Percentiles rank a stretch among this genome's conserved stretches.
Conservation (phyloP, 53 echinoderm and acorn worm species). For the Echinarachnius parma region DNA sequence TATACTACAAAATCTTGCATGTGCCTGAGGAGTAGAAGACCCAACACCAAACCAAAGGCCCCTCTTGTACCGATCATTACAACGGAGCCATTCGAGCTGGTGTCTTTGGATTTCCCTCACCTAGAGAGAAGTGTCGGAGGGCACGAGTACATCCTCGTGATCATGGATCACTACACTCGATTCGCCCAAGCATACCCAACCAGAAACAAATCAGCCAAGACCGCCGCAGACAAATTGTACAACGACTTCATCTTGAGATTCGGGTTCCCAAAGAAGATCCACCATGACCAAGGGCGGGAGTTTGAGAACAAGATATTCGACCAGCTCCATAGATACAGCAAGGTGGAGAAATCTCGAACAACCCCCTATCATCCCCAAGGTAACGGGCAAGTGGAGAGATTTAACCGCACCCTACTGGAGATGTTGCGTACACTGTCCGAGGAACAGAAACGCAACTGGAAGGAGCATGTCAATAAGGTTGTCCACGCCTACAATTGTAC, state of each 20-base stretch:
- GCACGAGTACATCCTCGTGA: constrained; percentile 65
- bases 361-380: constrained; percentile 74
- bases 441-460: constrained; percentile 34
- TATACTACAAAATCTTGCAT: constrained; percentile 42
- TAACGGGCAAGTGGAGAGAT: constrained; percentile 57
- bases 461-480: constrained; percentile 42
- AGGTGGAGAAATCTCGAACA: constrained; percentile 45
- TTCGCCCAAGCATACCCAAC: constrained; percentile 61
- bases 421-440: constrained; percentile 51
- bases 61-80: constrained; percentile 52
- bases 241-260: constrained; percentile 50
- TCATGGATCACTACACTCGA: constrained; percentile 63
- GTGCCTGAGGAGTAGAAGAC: constrained; percentile 46
- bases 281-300: constrained; percentile 69
- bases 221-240: constrained; percentile 52
- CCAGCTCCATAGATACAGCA: constrained; percentile 22
- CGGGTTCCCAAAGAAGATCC: constrained; percentile 54
- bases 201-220: constrained; percentile 50
- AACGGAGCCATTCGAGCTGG: constrained; percentile 57
- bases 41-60: constrained; percentile 18
- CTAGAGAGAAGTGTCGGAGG: constrained; percentile 58
- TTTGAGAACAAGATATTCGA: constrained; percentile 67
- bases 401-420: constrained; percentile 62
- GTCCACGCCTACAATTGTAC: constrained; percentile 78
- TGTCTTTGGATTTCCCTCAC: constrained; percentile 60